These are phyloP conservation scores for Polyodon spathula DNA, from an alignment of 2,113 vertebrate genomes.

Conservation along the genomic window DNA sequence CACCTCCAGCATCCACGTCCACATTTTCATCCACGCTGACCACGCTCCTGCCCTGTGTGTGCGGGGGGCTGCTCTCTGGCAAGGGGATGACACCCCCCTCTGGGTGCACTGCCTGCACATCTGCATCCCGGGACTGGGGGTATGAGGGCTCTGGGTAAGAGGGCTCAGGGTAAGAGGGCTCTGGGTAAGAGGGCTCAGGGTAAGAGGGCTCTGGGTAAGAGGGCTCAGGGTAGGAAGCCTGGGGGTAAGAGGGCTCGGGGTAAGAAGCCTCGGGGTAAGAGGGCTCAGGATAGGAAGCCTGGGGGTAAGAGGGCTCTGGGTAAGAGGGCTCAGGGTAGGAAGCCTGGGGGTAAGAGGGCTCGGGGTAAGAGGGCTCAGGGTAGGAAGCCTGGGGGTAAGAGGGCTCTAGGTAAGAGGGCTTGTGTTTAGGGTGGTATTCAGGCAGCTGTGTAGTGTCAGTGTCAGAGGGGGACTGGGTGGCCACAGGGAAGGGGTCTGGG, in stretches of 20 bases:
- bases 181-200: too few species aligned
- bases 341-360: too few species aligned
- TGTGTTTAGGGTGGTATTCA: conserved; percentile 2
- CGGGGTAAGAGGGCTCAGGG: not conserved
- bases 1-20: conserved; percentile 67
- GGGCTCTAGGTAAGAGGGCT: conserved; percentile 6
- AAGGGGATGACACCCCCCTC: conserved; percentile 16
- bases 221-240: too few species aligned
- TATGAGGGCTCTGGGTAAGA: conserved; percentile 9
- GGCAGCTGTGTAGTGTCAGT: too few species aligned
- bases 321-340: too few species aligned
- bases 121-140: conserved; percentile 17
- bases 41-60: conserved; percentile 43
- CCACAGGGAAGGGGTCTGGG: not conserved
- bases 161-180: conserved; percentile 1
- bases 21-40: conserved; percentile 67
- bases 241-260: conserved; percentile 7
- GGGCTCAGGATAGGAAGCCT: too few species aligned
- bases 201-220: too few species aligned
- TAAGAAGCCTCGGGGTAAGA: not conserved
- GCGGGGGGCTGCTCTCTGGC: conserved; percentile 14
- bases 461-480: not conserved
- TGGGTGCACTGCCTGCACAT: conserved; percentile 11
- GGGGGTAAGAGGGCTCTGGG: too few species aligned
- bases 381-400: not conserved